Base-by-base conservation (phyloP, 1,140 invertebrate genomes). In the Hesperophylax magnus region DNA sequence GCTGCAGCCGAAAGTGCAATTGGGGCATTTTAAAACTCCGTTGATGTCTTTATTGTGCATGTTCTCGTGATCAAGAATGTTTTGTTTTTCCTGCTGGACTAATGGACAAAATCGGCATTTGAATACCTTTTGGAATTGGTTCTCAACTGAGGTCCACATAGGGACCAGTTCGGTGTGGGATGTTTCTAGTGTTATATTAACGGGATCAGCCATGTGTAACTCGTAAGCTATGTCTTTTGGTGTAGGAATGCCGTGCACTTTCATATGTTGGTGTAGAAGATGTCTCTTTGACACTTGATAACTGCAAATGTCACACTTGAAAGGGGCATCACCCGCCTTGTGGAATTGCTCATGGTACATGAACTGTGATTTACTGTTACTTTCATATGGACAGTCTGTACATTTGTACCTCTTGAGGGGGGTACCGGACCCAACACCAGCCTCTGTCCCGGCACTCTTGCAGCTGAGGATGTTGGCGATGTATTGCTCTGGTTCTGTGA, bases 311-410 rank as follows among this genome's bases (percentile, higher is more conserved):
- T 92, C 91, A 87, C 96, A 97, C 86, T 95, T 95, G 87, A 94
- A 97, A 27, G 93, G 93, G 3, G 92, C 92, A 63, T 93, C 91
- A 72, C 93, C 92, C 22, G 69, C 15, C 56, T 94, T 92, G 86
- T 97, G 96, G 85, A 97, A 95, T 86, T 97, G 95, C 84, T 95
- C 94, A 84, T 97, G 96, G 86, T 97, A 96, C 82, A 95, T 92
- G 85, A 94, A 96, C 86, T 97, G 95, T 58, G 94, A 95, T 87
- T 96, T 95, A 85, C 94, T 96, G 85, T 96, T 95, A 31, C 94
- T 95, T 79, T 94, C 94, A 86, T 95, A 96, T 0, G 95, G 95
- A 87, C 95, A 96, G 58, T 92, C 89, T 0, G 91, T 89, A 85
- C 95, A 96, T 84, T 92, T 92, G 86, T 94, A 94, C 78, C 93